A percentile compares a stretch with the other conserved stretches of the same genome.
phyloP scores from a whole-genome alignment of 92 coral and sea anemone genomes.

The Pocillopora meandrina region DNA sequence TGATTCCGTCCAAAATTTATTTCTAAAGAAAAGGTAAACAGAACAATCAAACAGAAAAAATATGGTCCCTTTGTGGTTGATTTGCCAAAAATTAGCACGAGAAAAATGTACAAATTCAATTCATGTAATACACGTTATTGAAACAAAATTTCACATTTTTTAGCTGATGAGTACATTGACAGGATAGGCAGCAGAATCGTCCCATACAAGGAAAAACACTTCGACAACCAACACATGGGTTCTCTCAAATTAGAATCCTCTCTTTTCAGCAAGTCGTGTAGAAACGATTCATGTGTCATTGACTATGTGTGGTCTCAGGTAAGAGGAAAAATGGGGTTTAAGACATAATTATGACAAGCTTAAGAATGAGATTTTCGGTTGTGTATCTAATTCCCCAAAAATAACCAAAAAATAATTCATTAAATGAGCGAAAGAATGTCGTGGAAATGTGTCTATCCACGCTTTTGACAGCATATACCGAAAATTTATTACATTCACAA shows the following conservation, averaged over 20 bases:
- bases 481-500: slow-evolving; percentile 30
- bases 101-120: slow-evolving; percentile 11
- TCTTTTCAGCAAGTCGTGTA: background rate
- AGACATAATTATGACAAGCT: slow-evolving; percentile 33
- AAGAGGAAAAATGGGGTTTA: slow-evolving; percentile 35
- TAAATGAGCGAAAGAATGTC: slow-evolving; percentile 43
- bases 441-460: slow-evolving; percentile 26
- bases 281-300: slow-evolving; percentile 35
- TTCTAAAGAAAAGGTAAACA: no score
- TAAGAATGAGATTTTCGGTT: slow-evolving; percentile 23
- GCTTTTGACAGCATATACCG: slow-evolving; percentile 42
- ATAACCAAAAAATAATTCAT: slow-evolving; percentile 51
- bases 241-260: slow-evolving; percentile 28
- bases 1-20: no score
- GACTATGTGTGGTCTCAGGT: slow-evolving; percentile 48
- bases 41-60: background rate
- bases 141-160: background rate
- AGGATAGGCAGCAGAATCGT: slow-evolving; percentile 18
- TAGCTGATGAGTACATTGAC: background rate
- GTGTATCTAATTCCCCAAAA: slow-evolving; percentile 7
- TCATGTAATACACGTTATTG: background rate
- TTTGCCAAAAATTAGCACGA: background rate
- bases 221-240: slow-evolving; percentile 26
- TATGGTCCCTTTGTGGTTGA: background rate
- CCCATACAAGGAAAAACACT: background rate